Evolutionary conservation across 2,113 vertebrate species (phyloP), one percentile per base, ranked within the genome.

Genomic region (Phyllopteryx taeniolatus): DNA sequence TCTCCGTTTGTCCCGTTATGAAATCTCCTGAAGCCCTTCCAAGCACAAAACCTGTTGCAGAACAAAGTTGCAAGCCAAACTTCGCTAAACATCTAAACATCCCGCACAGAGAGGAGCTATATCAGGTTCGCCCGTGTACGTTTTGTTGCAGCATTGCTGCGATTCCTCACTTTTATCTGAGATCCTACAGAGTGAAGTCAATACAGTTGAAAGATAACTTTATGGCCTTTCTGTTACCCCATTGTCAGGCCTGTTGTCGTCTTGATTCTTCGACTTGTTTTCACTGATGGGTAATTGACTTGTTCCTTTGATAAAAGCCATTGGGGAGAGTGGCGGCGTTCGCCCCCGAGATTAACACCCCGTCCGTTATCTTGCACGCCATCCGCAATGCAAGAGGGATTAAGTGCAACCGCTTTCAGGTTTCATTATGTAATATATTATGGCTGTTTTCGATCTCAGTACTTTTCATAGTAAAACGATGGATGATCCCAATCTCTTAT

Each of bases 121-220:
- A 76, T 75, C 46, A 76, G 56, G 17, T 39, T 62, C 72, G 68
- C 43, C 59, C 78, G 67, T 54, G 64, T 60, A 31, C 65, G 74
- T 69, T 70, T 65, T 73, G 71, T 72, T 67, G 68, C 47, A 72
- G 72, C 68, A 60, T 68, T 85, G 83, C 75, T 44, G 14, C 70
- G 71, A 81, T 83, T 86, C 73, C 69, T 67, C 61, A 10, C 31
- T 57, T 71, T 79, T 77, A 80, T 85, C 79, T 62, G 6, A 2
- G 20, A 68, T 59, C 67, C 67, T 19, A 44, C 33, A 5, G 51
- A 64, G 60, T 67, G 77, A 82, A 85, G 80, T 83, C 80, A 74
- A 86, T 83, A 76, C 83, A 77, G 80, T 77, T 83, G 85, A 87
- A 79, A 74, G 79, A 80, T 73, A 70, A 67, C 82, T 61, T 80